phyloP scores from a whole-genome alignment of 2,113 vertebrate genomes.

The Clinocottus analis region DNA sequence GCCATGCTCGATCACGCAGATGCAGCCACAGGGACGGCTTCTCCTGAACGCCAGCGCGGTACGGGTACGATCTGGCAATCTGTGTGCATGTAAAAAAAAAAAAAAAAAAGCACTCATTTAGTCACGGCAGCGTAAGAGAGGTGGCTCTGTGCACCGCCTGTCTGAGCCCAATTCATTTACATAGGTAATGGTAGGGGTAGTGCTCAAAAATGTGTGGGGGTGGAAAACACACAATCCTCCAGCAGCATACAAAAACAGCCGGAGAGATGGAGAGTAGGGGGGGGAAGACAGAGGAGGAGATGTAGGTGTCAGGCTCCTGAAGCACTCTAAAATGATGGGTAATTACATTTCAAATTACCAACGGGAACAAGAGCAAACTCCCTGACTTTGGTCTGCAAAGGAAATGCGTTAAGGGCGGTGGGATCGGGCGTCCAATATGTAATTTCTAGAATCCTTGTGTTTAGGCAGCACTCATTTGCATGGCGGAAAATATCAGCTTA shows the following conservation, averaged over 20 bases:
- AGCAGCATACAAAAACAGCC: constrained; percentile 63
- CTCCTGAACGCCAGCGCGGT: constrained; percentile 7
- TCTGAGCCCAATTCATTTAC: constrained; percentile 74
- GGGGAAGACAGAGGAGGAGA: constrained; percentile 47
- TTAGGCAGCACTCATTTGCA: constrained; percentile 64
- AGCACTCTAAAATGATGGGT: constrained; percentile 76
- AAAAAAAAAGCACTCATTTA: constrained; percentile 63
- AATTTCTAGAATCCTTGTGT: constrained; percentile 60
- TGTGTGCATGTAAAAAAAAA: constrained; percentile 36
- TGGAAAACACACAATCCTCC: constrained; percentile 74
- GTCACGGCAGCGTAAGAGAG: constrained; percentile 45
- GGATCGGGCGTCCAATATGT: constrained; percentile 55
- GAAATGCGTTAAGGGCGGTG: constrained; percentile 65
- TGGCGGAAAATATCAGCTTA: constrained; percentile 58
- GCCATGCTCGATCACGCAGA: neutral
- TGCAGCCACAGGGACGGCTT: neutral
- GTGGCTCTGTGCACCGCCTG: constrained; percentile 62
- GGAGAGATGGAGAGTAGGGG: constrained; percentile 34
- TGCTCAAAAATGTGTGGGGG: constrained; percentile 73
- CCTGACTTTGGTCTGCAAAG: constrained; percentile 54
- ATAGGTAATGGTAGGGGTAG: constrained; percentile 80
- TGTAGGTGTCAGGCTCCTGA: constrained; percentile 76
- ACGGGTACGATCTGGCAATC: constrained; percentile 31
- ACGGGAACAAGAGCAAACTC: constrained; percentile 72
- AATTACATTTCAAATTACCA: constrained; percentile 80